Percentiles rank a stretch among this genome's conserved stretches.
phyloP scores from a whole-genome alignment of 2,888 invertebrate species.

The Leptura quadrifasciata region DNA sequence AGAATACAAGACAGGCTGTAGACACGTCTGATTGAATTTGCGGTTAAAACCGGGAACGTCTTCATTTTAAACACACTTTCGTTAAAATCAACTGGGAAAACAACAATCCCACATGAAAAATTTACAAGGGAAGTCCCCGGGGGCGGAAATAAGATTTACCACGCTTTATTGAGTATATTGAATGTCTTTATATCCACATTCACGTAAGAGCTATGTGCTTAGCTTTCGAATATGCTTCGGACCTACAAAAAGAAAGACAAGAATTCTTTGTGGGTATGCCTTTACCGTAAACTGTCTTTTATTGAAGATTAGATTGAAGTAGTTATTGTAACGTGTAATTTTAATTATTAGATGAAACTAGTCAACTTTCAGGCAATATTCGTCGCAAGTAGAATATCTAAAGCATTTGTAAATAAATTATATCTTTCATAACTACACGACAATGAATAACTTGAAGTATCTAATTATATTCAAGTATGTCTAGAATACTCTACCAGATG shows the following conservation, averaged over 20 bases:
- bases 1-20: neutral
- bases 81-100: slow-evolving; percentile 34
- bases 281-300: neutral
- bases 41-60: slow-evolving; percentile 3
- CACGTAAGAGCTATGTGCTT: slow-evolving; percentile 15
- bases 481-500: too few species aligned
- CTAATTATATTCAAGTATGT: neutral
- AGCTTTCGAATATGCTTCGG: neutral
- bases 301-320: neutral
- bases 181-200: slow-evolving; percentile 25
- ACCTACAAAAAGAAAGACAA: neutral
- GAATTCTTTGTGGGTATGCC: neutral
- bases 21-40: slow-evolving; percentile 27
- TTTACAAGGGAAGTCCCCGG: slow-evolving; percentile 11
- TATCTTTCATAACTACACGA: neutral
- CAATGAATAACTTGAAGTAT: neutral
- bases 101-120: slow-evolving; percentile 25
- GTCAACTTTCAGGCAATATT: neutral
- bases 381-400: neutral
- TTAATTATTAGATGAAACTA: neutral
- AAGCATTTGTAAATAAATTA: neutral
- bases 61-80: slow-evolving; percentile 21
- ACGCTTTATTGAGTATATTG: slow-evolving; percentile 22
- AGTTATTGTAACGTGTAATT: neutral
- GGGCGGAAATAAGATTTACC: slow-evolving; percentile 27